Evolutionary conservation across 2,113 vertebrate species (phyloP).

Genomic region (Halcyon senegalensis): DNA sequence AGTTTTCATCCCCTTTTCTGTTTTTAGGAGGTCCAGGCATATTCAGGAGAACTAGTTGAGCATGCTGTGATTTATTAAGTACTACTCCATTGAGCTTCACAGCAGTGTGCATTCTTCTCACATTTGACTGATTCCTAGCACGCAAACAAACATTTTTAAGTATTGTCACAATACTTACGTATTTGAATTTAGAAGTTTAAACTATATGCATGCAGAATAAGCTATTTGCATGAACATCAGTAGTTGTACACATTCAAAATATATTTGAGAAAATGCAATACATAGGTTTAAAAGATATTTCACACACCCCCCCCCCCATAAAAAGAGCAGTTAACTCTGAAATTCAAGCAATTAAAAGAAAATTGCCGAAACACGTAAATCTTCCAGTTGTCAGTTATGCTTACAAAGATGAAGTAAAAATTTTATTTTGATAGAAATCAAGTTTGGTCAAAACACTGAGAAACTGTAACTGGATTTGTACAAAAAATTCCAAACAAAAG

Average conservation of each 20-base stretch:
- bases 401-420: neutral
- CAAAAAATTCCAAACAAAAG: neutral
- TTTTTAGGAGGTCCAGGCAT: conserved; percentile 94
- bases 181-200: neutral
- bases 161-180: neutral
- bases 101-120: conserved; percentile 96
- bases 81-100: conserved; percentile 93
- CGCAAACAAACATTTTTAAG: neutral
- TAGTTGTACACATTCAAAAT: neutral
- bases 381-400: neutral
- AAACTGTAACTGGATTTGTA: neutral
- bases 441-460: neutral
- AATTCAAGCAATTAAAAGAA: neutral
- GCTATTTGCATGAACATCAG: neutral
- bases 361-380: neutral
- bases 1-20: conserved; percentile 93
- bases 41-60: conserved; percentile 93
- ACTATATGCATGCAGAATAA: neutral
- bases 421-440: neutral
- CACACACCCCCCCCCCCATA: too few species aligned
- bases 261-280: neutral
- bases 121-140: conserved; percentile 92
- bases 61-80: conserved; percentile 89
- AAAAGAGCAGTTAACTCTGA: neutral
- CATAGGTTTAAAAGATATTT: neutral